phyloP scores from a whole-genome alignment of 1,140 invertebrate species.

The Tenebrio molitor region DNA sequence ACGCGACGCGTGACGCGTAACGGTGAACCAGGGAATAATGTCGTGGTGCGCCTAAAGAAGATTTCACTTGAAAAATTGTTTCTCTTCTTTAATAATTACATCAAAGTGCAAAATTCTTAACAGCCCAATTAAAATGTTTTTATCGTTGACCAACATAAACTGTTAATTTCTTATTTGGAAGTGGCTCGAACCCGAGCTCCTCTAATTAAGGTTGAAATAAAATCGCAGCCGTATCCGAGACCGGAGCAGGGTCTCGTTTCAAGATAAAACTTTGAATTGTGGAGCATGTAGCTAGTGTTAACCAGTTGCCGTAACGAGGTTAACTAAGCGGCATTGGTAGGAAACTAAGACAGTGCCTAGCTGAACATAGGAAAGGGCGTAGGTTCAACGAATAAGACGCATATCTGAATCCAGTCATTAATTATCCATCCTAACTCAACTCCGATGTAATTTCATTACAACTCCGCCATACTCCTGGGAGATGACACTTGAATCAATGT shows the following conservation, averaged over 20 bases:
- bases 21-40: too few relatives aligned
- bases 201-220: too few relatives aligned
- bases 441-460: constrained; percentile 44
- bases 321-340: constrained; percentile 39
- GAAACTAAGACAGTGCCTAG: constrained; percentile 24
- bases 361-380: constrained; percentile 36
- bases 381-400: constrained; percentile 44
- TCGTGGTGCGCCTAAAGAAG: too few relatives aligned
- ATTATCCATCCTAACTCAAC: constrained; percentile 43
- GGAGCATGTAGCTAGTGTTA: constrained; percentile 32
- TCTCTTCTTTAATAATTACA: too few relatives aligned
- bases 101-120: neutral
- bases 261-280: constrained; percentile 8
- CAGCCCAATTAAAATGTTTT: neutral
- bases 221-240: neutral
- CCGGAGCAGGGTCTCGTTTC: neutral
- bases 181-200: too few relatives aligned
- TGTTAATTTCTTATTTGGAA: too few relatives aligned
- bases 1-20: too few relatives aligned
- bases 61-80: too few relatives aligned
- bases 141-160: too few relatives aligned
- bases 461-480: constrained; percentile 19
- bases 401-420: constrained; percentile 45
- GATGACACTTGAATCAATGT: constrained; percentile 46
- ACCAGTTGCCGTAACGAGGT: constrained; percentile 40